Base-by-base conservation (phyloP, 2,888 invertebrate genomes). In the Lasiommata megera region DNA sequence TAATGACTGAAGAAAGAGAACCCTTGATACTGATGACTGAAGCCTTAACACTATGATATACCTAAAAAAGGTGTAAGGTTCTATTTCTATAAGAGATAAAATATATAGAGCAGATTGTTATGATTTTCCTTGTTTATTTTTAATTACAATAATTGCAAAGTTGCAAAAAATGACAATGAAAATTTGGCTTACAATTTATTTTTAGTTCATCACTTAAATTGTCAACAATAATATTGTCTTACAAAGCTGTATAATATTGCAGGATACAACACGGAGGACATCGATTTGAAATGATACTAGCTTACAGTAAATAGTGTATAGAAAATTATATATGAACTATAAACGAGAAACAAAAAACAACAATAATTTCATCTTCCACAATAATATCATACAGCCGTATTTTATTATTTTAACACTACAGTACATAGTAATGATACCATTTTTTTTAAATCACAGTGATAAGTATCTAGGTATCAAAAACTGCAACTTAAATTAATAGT, bases 401-500 rank as follows among this genome's bases (percentile, higher is more conserved):
- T 28, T 41, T 41, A 41, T n/a, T 12, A 66, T 65, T 64, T 62
- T 67, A 67, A 60, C 59, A 65, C 67, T 71, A 68, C 62, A 64
- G 62, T 69, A 67, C 61, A 62, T 58, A 65, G 57, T 69, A 51
- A 65, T 61, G 69, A 72, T 68, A 71, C 64, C 65, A 64, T 41
- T 43, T 12, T 52, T 61, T 67, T 59, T 66, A 62, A 68, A 72
- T 72, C 69, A 69, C 70, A 72, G 71, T 67, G 63, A 76, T 75
- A 74, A 73, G 77, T 76, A 29, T 78, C 64, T 68, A 77, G 65
- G 60, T 70, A 68, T 71, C 72, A 73, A 73, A 81, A 79, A 76
- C 71, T 68, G 73, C 74, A 76, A 76, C 73, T 76, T 67, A 74
- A 76, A 74, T 28, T 23, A 50, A 50, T 50, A 38, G 18, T 28